These are phyloP conservation scores for Rhabdomys dilectus DNA, from an alignment of 2,113 vertebrate genomes.

Conservation along the genomic window DNA sequence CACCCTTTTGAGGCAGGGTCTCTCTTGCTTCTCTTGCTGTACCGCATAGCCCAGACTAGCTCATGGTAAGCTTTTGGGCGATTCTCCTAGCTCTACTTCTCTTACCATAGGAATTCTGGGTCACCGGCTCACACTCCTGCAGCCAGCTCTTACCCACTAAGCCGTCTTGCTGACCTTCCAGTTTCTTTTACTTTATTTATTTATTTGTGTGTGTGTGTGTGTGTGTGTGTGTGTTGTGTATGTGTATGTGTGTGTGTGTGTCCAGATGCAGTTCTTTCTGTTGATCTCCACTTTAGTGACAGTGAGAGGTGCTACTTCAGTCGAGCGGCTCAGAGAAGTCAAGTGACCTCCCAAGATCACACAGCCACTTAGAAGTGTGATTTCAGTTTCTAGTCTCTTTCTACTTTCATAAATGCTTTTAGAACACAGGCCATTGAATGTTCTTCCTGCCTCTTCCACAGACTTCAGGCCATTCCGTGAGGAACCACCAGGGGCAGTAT, in stretches of 20 bases:
- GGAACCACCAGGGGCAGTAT: slow-evolving; percentile 46
- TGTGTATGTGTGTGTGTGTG: no score
- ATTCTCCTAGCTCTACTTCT: background rate
- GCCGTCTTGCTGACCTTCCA: background rate
- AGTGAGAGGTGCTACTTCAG: slow-evolving; percentile 13
- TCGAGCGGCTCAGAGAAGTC: slow-evolving; percentile 14
- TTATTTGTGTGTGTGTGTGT: no score
- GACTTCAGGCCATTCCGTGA: slow-evolving; percentile 5
- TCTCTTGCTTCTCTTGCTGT: background rate
- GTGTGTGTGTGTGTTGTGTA: no score
- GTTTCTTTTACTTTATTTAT: background rate
- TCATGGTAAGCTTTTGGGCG: background rate
- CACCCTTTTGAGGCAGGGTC: background rate
- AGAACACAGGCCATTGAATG: background rate
- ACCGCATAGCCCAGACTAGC: background rate
- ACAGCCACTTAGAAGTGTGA: background rate
- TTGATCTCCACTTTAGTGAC: background rate
- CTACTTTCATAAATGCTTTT: background rate
- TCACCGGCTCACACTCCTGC: no score
- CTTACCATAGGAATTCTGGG: no score
- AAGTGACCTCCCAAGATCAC: background rate
- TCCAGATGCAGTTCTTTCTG: background rate
- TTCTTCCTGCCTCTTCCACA: background rate
- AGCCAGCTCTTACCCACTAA: background rate
- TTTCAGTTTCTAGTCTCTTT: background rate